Base-by-base conservation (phyloP, 1,140 invertebrate species). In the Psix sp. region DNA sequence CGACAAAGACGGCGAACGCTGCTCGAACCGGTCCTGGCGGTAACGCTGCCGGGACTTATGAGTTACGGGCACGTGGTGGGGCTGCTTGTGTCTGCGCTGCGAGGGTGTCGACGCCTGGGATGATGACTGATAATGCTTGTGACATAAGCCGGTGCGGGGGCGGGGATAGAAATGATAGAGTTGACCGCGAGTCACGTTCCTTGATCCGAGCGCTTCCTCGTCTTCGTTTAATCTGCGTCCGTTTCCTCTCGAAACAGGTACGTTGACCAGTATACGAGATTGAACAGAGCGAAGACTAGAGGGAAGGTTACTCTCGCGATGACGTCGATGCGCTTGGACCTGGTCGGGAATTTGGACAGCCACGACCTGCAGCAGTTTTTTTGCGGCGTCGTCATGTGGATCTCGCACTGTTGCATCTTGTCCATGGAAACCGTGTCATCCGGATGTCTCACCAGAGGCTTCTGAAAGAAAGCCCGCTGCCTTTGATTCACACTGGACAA, bases 231-330 rank as follows among this genome's bases (percentile, higher is more conserved):
- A 52, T 87, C 82, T 81, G 78, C 90, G 79, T 93, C 91, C 65
- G 89, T 90, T 80, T 94, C 93, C 80, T 95, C 92, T 67, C 93
- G 90, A 88, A 95, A 94, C 75, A 96, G 89, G 88, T 96, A 96
- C 65, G 94, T 96, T 77, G 93, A 95, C 96, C 96, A 98, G 89
- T 98, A 98, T 82, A 94, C 94, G 80, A 97, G 87, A 88, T 98
- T 98, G 91, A 98, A 98, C 77, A 97, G 89, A 62, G 95, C 93
- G 87, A 98, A 98, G 60, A 96, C 93, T 77, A 97, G 89, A 14
- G 96, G 96, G 87, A 98, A 98, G 78, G 94, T 94, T 88, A 96
- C 94, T 75, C 96, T 89, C 65, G 95, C 95, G 86, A 97, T 94
- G 85, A 97, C 95, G 87, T 98, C 96, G 84, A 98, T 98, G 80